Percentiles rank a stretch among this genome's conserved stretches.
Conservation (phyloP, 2,113 vertebrate genomes). For the Indicator indicator region DNA sequence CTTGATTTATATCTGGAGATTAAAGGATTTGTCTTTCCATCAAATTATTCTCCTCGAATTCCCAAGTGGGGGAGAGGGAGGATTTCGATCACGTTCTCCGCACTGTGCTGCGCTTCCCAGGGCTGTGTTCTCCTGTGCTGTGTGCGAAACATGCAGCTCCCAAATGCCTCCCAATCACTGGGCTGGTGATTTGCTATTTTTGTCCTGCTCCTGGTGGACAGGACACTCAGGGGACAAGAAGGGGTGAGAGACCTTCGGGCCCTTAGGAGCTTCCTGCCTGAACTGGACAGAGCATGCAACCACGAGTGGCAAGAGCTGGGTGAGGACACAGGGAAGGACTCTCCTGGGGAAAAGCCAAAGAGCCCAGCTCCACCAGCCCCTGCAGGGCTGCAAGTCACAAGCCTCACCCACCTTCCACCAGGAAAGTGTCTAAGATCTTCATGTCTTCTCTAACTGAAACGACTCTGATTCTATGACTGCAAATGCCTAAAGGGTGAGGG, state of each 20-base stretch:
- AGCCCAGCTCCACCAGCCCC: not conserved
- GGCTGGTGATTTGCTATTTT: not conserved
- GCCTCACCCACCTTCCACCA: not conserved
- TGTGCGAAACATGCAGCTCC: fast-evolving
- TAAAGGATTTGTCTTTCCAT: conserved; percentile 72
- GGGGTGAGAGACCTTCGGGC: not conserved
- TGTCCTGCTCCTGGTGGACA: not conserved
- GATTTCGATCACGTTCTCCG: not conserved
- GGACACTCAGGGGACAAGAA: not conserved
- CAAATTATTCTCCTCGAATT: conserved; percentile 50
- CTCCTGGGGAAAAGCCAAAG: not conserved
- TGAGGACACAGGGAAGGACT: not conserved
- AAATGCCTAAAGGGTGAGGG: too few relatives aligned
- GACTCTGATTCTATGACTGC: too few relatives aligned
- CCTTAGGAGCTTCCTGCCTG: not conserved
- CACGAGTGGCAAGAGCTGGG: not conserved
- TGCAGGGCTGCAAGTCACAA: not conserved
- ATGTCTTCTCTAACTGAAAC: too few relatives aligned
- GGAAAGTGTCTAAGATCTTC: not conserved
- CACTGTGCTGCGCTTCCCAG: not conserved
- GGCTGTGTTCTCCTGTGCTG: not conserved
- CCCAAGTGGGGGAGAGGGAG: not conserved
- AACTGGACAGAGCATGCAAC: not conserved
- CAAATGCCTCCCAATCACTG: not conserved
- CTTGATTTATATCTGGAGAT: conserved; percentile 59